Evolutionary conservation across 2,113 vertebrate genomes (phyloP).

Genomic region (Choloepus hoffmanni): DNA sequence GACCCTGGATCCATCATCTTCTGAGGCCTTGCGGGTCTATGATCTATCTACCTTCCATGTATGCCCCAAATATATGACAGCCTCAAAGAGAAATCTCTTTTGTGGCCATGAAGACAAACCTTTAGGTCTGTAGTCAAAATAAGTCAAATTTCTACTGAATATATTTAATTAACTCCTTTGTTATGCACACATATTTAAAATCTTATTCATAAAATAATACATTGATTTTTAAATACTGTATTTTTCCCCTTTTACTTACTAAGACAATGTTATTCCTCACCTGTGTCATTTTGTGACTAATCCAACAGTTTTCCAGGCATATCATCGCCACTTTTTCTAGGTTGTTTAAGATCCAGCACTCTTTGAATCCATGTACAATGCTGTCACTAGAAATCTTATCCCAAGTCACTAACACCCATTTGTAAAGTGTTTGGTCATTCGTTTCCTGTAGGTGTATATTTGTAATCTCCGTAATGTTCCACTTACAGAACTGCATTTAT

Average conservation of each 20-base stretch:
- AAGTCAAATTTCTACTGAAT: constrained; percentile 6
- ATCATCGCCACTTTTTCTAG: neutral
- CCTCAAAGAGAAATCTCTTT: neutral
- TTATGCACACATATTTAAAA: neutral
- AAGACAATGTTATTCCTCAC: neutral
- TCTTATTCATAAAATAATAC: neutral
- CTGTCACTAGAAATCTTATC: neutral
- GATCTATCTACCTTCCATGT: neutral
- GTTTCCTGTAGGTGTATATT: constrained; percentile 20
- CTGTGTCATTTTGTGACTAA: neutral
- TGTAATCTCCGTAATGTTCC: neutral
- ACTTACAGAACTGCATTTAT: constrained; percentile 41
- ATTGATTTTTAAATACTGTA: neutral
- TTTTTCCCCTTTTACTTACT: neutral
- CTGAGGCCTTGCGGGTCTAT: neutral
- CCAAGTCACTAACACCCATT: neutral
- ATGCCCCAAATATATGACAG: neutral
- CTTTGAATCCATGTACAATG: neutral
- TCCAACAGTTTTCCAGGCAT: neutral
- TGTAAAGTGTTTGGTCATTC: neutral
- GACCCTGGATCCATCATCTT: too few species aligned
- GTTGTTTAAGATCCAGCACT: neutral
- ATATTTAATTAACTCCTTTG: constrained; percentile 14
- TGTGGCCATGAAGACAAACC: neutral
- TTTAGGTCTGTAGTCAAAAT: neutral